Percentiles rank a stretch among this genome's conserved stretches.
Conservation (phyloP, 2,113 vertebrate genomes). For the Lepisosteus oculatus region DNA sequence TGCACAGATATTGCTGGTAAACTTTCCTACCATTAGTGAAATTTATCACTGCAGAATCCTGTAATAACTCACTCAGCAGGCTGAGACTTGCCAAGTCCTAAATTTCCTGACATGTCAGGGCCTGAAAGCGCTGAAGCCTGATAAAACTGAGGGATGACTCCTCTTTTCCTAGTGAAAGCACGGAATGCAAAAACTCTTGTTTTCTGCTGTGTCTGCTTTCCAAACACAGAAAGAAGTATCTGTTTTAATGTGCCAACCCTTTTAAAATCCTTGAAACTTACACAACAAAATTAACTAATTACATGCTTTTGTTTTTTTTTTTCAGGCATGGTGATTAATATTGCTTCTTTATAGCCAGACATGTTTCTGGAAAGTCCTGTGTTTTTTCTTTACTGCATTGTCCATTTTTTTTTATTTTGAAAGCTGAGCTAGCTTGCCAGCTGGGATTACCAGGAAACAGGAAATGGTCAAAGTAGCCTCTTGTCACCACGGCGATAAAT, state of each 20-base stretch:
- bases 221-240: not conserved
- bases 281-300: slow-evolving; percentile 2
- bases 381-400: not conserved
- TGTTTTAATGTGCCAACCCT: not conserved
- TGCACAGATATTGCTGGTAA: not conserved
- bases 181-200: slow-evolving; percentile 19
- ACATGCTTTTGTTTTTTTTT: not conserved
- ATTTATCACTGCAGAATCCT: slow-evolving; percentile 60
- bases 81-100: slow-evolving; percentile 54
- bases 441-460: slow-evolving; percentile 34
- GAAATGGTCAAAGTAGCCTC: slow-evolving; percentile 33
- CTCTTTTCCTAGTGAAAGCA: slow-evolving; percentile 30
- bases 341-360: slow-evolving; percentile 1
- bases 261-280: slow-evolving; percentile 1
- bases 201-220: not conserved
- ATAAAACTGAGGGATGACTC: slow-evolving; percentile 26
- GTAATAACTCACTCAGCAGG: slow-evolving; percentile 59
- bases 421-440: slow-evolving; percentile 22
- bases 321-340: not conserved
- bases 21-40: slow-evolving; percentile 53
- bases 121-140: slow-evolving; percentile 34
- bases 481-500: slow-evolving; percentile 24
- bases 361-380: slow-evolving; percentile 26
- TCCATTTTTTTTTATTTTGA: slow-evolving; percentile 13
- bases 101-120: slow-evolving; percentile 44